Conservation (phyloP, 2,113 vertebrate species). For the Pelvicachromis taeniatus region DNA sequence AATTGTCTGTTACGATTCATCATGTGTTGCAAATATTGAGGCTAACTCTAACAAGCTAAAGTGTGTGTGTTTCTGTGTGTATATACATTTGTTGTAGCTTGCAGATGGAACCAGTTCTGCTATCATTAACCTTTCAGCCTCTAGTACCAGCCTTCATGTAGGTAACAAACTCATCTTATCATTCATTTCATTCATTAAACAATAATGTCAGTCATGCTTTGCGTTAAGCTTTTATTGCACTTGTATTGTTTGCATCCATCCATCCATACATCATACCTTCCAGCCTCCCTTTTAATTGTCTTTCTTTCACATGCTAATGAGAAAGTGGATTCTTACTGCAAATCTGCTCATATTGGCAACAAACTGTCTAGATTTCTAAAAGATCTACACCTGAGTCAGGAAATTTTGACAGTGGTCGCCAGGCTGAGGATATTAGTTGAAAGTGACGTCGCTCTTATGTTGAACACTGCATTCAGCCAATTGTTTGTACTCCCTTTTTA, state of each 20-base stretch:
- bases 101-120: conserved; percentile 81
- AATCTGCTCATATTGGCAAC: conserved; percentile 44
- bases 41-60: conserved; percentile 24
- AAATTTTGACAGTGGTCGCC: neutral
- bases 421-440: neutral
- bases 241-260: neutral
- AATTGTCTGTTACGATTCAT: neutral
- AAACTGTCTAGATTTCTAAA: neutral
- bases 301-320: neutral
- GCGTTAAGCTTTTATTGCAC: neutral
- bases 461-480: neutral
- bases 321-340: neutral
- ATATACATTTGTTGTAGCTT: conserved; percentile 34
- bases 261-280: neutral
- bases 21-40: neutral
- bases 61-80: neutral
- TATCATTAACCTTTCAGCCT: conserved; percentile 84
- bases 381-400: neutral
- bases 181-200: neutral
- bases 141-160: conserved; percentile 85
- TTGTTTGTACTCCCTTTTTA: neutral
- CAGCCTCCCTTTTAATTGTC: neutral
- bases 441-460: neutral
- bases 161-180: conserved; percentile 72
- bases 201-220: neutral